Base-by-base conservation (phyloP, 92 coral and sea anemone genomes). In the Parazoanthus atlanticus region DNA sequence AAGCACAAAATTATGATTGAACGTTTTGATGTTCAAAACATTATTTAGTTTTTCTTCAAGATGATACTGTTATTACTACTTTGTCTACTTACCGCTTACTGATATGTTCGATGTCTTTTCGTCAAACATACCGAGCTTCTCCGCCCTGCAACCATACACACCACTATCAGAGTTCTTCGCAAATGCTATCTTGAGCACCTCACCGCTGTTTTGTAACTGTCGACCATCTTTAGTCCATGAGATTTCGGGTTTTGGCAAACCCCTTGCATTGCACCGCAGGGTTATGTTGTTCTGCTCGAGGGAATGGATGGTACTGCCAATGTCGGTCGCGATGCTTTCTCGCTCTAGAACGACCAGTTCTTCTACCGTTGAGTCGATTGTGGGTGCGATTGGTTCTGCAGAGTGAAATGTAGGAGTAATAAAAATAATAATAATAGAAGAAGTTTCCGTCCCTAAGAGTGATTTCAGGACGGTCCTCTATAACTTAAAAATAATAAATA, bases 171-270 rank as follows among this genome's bases (percentile, higher is more conserved):
- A 41, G 12, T 29, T 67, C 83, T 89, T 89, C 41, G 92, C 94
- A 30, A 75, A 78, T 7, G 80, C 32, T 58, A 92, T 89, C 5
- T 52, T 69, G 9, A 92, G 86, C 34, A 86, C 81, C 12, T 88
- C 89, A 29, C 89, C 90, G 67, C 88, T 88, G n/a, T 82, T 67
- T 76, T 70, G 89, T 84, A 95, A 66, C 33, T 47, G 33, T 28
- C 67, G 83, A 33, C 95, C 98, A 74, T 88, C 92, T 86, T 86
- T 92, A 26, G 69, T 78, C 98, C 98, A 96, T 78, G 90, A 74
- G 70, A 94, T 92, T 25, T 79, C 84, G 49, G 98, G 98, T 79
- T 61, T 87, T 72, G 98, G 98, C 26, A 86, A 65, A 40, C 98
- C 98, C 69, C 86, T 86, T 21, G 88, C 96, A 36, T 85, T 85